Base-by-base conservation (phyloP, 2,113 vertebrate genomes). In the Mandrillus leucophaeus region DNA sequence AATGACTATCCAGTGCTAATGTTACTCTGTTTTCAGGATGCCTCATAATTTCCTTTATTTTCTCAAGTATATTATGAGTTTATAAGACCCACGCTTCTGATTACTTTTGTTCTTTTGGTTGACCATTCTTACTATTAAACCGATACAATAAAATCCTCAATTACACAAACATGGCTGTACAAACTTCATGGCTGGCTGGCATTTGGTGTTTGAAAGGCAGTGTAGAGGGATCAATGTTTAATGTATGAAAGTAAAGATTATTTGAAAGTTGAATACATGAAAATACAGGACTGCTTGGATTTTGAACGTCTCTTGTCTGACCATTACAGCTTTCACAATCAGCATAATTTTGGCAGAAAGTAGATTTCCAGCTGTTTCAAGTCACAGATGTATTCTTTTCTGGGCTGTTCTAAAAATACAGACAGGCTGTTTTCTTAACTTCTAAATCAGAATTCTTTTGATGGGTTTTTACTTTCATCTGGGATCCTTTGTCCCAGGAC, bases 311-410 rank as follows among this genome's bases (percentile, higher is more conserved):
- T 97, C 95, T 94, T 81, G 80, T 97, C 90, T 52, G 76, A 94
- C 95, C 50, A 68, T 80, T 32, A 96, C 0, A 23, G 66, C 88
- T 97, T 97, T 98, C 13, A 11, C 88, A 96, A 97, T 94, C 13
- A 7, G 52, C 76, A 79, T 55, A 32, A 88, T 96, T 97, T 95
- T 92, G 92, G 94, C 96, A 95, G n/a, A 75, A 95, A 72, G 61
- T 23, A 85, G 93, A 43, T 95, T 95, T 96, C 96, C 97, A 98
- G 98, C 83, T 90, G 98, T 96, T 96, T 97, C 80, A n/a, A 76
- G 96, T 97, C 97, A 97, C 35, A 92, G 68, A 96, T 96, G 93
- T 97, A n/a, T 86, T 96, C n/a, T 92, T 98, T 97, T 96, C 94
- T 97, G 78, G 18, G 52, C 90, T 87, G 85, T 94, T 90, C 64